These are phyloP conservation scores for Myxocyprinus asiaticus DNA, from an alignment of 2,113 vertebrate species.

Conservation along the genomic window DNA sequence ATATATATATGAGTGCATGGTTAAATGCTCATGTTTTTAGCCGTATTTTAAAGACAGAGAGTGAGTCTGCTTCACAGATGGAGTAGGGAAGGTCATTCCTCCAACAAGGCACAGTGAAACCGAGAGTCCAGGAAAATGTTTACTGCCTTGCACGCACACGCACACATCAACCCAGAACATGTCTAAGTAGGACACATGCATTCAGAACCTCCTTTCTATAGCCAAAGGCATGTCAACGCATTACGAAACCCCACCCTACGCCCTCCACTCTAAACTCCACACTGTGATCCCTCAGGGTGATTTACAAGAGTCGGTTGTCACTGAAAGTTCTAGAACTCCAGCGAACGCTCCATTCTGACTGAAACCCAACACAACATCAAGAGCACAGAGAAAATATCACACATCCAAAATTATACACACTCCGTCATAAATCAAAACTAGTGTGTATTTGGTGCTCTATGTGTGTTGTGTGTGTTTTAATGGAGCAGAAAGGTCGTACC, in stretches of 20 bases:
- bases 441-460: too few relatives aligned
- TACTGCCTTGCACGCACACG: background rate
- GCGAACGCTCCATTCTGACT: slow-evolving; percentile 9
- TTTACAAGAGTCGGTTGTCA: slow-evolving; percentile 48
- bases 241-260: background rate
- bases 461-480: too few relatives aligned
- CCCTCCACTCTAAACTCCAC: background rate
- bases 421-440: too few relatives aligned
- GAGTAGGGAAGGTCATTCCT: too few relatives aligned
- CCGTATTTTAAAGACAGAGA: too few relatives aligned
- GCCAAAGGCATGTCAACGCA: slow-evolving; percentile 19
- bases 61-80: too few relatives aligned
- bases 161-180: background rate
- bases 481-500: slow-evolving; percentile 1
- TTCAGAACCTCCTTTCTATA: background rate
- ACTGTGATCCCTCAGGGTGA: slow-evolving; percentile 46
- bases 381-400: slow-evolving; percentile 16
- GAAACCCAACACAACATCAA: slow-evolving; percentile 53
- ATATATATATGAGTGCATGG: too few relatives aligned
- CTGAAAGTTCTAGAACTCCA: slow-evolving; percentile 44
- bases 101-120: too few relatives aligned
- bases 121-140: too few relatives aligned
- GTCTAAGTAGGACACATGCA: background rate
- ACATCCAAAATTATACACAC: slow-evolving; percentile 21
- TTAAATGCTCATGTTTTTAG: too few relatives aligned